These are phyloP conservation scores for Lagodon rhomboides DNA, from an alignment of 2,797 vertebrate species.

Conservation along the genomic window DNA sequence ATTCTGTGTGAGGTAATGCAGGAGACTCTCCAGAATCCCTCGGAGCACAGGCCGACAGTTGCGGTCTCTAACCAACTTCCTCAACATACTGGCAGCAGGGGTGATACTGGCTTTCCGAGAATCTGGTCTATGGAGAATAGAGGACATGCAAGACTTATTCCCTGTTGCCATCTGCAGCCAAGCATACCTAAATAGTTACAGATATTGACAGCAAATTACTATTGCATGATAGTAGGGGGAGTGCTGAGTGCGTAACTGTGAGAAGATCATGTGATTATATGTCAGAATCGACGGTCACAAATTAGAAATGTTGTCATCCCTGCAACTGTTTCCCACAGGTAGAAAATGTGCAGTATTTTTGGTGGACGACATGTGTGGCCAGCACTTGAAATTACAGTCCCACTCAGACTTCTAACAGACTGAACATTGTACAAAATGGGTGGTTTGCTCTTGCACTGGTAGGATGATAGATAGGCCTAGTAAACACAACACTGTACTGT, in stretches of 20 bases:
- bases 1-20: constrained; percentile 84
- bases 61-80: constrained; percentile 86
- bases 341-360: neutral
- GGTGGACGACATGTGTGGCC: neutral
- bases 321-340: neutral
- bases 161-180: constrained; percentile 13
- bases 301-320: neutral
- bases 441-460: too few relatives aligned
- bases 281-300: neutral
- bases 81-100: constrained; percentile 82
- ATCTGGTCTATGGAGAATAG: constrained; percentile 79
- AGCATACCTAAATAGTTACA: constrained; percentile 17
- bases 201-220: constrained; percentile 15
- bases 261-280: constrained; percentile 2
- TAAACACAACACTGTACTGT: too few relatives aligned
- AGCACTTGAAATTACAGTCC: neutral
- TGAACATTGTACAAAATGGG: neutral
- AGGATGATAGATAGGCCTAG: too few relatives aligned
- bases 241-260: neutral
- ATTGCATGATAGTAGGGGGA: neutral
- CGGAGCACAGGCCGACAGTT: constrained; percentile 80
- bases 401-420: neutral
- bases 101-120: constrained; percentile 60
- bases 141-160: constrained; percentile 78
- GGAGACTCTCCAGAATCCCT: constrained; percentile 89